A percentile compares a stretch with the other conserved stretches of the same genome.
These are phyloP conservation scores for Hyperopisus bebe DNA, from an alignment of 2,113 vertebrate species.

Conservation along the genomic window DNA sequence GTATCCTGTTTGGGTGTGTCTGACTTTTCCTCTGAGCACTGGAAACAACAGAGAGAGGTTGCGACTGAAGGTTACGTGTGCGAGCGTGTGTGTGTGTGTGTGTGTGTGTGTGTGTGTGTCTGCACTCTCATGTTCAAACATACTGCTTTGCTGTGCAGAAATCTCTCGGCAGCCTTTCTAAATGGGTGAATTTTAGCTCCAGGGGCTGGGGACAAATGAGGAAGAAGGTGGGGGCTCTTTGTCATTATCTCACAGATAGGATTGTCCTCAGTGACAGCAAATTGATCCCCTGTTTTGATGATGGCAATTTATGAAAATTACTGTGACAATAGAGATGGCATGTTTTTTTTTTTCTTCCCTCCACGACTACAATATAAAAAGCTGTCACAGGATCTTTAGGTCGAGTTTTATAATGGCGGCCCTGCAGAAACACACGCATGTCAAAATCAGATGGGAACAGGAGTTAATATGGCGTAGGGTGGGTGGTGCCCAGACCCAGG, in stretches of 20 bases:
- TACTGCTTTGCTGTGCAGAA: slow-evolving; percentile 20
- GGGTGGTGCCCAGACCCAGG: slow-evolving; percentile 7
- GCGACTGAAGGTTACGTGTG: slow-evolving; percentile 7
- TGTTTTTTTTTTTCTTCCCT: not conserved
- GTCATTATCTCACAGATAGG: not conserved
- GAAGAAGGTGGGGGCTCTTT: not conserved
- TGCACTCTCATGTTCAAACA: slow-evolving; percentile 18
- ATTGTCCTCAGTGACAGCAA: not conserved
- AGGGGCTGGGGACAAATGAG: not conserved
- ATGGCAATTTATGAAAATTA: not conserved
- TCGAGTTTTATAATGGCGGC: not conserved
- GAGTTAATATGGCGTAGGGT: not conserved
- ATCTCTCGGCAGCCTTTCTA: slow-evolving; percentile 38
- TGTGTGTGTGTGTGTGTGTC: not conserved
- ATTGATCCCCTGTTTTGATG: not conserved
- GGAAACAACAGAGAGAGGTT: slow-evolving; percentile 19
- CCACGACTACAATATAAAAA: not conserved
- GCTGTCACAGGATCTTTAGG: not conserved
- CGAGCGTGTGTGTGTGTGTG: not conserved
- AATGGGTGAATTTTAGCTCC: slow-evolving; percentile 15
- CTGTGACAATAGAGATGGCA: not conserved
- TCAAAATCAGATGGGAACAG: not conserved
- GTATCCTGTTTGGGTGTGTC: not conserved
- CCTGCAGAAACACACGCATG: not conserved
- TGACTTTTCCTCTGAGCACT: slow-evolving; percentile 19